Conservation (phyloP, 2,113 vertebrate genomes). For the Xiphophorus couchianus region DNA sequence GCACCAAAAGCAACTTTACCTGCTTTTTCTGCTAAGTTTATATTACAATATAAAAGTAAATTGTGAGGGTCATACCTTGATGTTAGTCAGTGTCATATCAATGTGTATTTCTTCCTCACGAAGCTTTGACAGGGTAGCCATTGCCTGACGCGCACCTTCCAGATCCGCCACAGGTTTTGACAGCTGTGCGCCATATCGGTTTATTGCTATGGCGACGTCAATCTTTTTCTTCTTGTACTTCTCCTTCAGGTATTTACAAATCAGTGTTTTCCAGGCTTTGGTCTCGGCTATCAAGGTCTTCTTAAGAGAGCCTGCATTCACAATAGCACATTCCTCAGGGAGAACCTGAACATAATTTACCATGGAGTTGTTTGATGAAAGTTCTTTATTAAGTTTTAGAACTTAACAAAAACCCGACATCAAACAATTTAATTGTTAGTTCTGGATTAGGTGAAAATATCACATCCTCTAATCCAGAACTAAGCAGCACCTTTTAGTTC, state of each 20-base stretch:
- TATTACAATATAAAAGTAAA: too few relatives aligned
- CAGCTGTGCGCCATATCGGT: conserved; percentile 75
- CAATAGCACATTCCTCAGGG: neutral
- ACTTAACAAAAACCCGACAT: too few relatives aligned
- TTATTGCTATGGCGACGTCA: conserved; percentile 74
- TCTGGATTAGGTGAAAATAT: too few relatives aligned
- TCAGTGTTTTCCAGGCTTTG: conserved; percentile 84
- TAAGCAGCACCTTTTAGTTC: too few relatives aligned
- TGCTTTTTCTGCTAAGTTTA: too few relatives aligned
- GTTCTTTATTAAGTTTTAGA: too few relatives aligned
- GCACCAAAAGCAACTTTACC: too few relatives aligned
- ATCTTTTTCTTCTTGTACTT: conserved; percentile 85
- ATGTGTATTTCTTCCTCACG: conserved; percentile 82
- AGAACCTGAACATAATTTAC: too few relatives aligned
- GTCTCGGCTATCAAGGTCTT: conserved; percentile 79
- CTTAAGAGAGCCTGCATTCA: conserved; percentile 80
- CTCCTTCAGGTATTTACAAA: conserved; percentile 84
- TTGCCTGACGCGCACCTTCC: conserved; percentile 84
- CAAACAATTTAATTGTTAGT: too few relatives aligned
- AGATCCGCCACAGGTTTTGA: conserved; percentile 82
- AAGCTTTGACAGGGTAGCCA: conserved; percentile 81
- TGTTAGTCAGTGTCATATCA: conserved; percentile 83
- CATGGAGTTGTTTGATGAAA: too few relatives aligned
- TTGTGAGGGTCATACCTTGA: conserved; percentile 79
- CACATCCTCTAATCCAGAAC: too few relatives aligned